Conservation (phyloP, 2,113 vertebrate genomes). For the Saguinus imperator region DNA sequence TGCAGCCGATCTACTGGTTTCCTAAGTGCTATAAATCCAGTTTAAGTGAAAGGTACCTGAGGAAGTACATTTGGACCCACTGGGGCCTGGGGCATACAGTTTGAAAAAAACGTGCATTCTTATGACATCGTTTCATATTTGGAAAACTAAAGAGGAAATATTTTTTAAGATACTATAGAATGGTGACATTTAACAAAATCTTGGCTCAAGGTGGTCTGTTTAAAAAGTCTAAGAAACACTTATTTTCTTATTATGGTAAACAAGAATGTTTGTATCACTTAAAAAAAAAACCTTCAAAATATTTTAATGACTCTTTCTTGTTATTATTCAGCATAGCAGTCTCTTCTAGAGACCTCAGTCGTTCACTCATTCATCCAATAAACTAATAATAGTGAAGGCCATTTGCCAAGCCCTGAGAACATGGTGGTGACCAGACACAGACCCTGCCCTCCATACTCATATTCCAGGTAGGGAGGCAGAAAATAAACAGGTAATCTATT, state of each 20-base stretch:
- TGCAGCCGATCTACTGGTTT: background rate
- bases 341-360: background rate
- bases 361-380: background rate
- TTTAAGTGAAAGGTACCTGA: background rate
- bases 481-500: background rate
- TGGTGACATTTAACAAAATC: background rate
- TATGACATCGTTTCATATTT: background rate
- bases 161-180: background rate
- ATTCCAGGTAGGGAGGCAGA: background rate
- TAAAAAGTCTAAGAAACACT: slow-evolving; percentile 11
- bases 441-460: background rate
- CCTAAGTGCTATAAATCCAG: background rate
- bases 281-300: background rate
- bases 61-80: background rate
- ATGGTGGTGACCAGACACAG: background rate
- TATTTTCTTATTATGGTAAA: background rate
- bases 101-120: background rate
- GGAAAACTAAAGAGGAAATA: background rate
- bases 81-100: background rate
- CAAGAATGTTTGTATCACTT: background rate
- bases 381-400: background rate
- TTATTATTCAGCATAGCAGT: background rate
- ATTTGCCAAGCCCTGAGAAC: background rate
- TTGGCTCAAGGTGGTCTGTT: background rate
- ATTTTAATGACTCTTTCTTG: background rate